Conservation (phyloP, 2,113 vertebrate species). For the Cyanistes caeruleus region DNA sequence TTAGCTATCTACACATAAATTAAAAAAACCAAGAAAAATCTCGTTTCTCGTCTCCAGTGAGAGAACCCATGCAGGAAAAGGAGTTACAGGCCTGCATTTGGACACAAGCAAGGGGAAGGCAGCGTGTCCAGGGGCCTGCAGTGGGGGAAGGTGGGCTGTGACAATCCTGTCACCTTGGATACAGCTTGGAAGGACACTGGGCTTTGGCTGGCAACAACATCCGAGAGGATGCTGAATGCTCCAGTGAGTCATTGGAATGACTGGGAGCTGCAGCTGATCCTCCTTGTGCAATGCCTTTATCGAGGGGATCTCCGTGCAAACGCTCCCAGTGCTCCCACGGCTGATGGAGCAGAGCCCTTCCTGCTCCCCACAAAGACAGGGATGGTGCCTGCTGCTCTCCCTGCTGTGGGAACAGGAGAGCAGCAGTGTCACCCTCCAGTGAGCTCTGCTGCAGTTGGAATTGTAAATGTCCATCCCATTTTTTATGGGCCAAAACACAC, state of each 20-base stretch:
- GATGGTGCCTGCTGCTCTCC: background rate
- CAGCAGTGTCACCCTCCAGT: background rate
- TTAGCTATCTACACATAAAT: background rate
- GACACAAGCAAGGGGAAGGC: background rate
- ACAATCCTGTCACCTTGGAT: conserved; percentile 79
- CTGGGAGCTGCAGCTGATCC: background rate
- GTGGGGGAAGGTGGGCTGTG: background rate
- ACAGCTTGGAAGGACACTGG: conserved; percentile 75
- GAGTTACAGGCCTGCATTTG: background rate
- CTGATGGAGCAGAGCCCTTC: background rate
- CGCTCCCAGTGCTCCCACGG: background rate
- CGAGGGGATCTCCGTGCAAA: background rate
- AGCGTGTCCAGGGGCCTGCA: background rate
- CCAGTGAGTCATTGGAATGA: background rate
- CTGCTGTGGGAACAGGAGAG: background rate
- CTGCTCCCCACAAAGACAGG: background rate
- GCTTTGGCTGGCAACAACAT: conserved; percentile 27
- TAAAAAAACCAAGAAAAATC: background rate
- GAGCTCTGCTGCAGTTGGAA: background rate
- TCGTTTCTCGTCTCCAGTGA: background rate
- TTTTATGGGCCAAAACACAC: background rate
- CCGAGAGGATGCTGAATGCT: conserved; percentile 24
- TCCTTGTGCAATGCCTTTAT: background rate
- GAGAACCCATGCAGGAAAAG: conserved; percentile 2
- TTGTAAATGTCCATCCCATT: background rate